Evolutionary conservation across 2,888 invertebrate genomes (phyloP), one percentile per base, ranked within the genome.

Genomic region (Conomelus anceps): DNA sequence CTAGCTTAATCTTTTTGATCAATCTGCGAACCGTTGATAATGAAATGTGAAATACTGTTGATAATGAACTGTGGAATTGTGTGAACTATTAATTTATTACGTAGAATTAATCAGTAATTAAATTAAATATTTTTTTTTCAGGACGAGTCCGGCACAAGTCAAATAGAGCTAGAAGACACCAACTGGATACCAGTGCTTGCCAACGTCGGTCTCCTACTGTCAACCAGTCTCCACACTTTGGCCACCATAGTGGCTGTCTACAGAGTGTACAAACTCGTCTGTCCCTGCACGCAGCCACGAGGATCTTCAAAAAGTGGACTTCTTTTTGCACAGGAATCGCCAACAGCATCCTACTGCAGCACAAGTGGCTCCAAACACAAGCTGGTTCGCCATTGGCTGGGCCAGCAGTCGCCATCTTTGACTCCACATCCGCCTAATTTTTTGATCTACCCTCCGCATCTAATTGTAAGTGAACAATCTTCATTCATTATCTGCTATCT

Each of bases 141-240:
- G 89, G 89, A 89, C 23, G 87, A 86, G n/a, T 24, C 87, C 1
- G 89, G 89, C 13, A 22, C 84, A 41, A 63, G 41, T 11, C 87
- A 89, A 22, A 84, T 88, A 11, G 88, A 90, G 13, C 34, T 88
- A 3, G 85, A 86, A 22, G 85, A 84, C 22, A 89, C 91, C 13
- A 91, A 91, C 88, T 92, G 92, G 92, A 91, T 91, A 4, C 91
- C 92, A 0, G 91, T 92, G 17, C 34, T 92, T 41, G 90, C 92
- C 63, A 92, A 92, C 89, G 87, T 91, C 13, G 92, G 92, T 22
- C 90, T 92, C 86, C 90, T 92, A 41, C 86, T 92, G 22, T 90
- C 91, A 88, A 90, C 91, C 22, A 87, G 90, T 85, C 91, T 91
- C 3, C 91, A 92, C 24, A 91, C 91, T 86, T 22, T 91, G 34